Base-by-base conservation (phyloP, 2,888 invertebrate genomes). In the Agapostemon virescens region DNA sequence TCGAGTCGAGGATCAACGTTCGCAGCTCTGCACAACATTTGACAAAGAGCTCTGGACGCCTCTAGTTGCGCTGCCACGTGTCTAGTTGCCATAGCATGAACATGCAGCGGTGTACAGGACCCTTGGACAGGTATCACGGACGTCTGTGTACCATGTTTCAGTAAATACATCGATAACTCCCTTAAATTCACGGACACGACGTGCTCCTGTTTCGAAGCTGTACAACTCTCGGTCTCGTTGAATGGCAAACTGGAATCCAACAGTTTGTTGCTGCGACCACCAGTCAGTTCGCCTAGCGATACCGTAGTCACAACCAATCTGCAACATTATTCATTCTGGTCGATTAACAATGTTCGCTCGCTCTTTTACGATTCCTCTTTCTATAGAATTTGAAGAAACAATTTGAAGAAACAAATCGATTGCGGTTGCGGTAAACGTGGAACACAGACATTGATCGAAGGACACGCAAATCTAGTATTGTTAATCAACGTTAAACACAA, bases 131-230 rank as follows among this genome's bases (percentile, higher is more conserved):
- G 83, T n/a, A 85, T 87, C 30, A 87, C 79, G 26, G 91, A 86
- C 76, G 88, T 89, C 77, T 88, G 90, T 0, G 93, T 93, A 66
- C 94, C 95, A 87, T 95, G 94, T 89, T 96, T 96, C 88, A 97
- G 94, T 84, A 97, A 93, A 93, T 97, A 97, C 93, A 97, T 96
- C 91, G 96, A 97, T 81, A 97, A 93, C 90, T 97, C 97, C n/a
- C 97, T 95, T 70, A 97, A 93, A 93, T 97, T 97, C 91, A 97
- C 97, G 13, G 97, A 97, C 61, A 97, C 96, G 58, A 97, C 95
- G 90, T 97, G 97, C 89, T 97, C 97, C 92, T 97, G 97, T 88
- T 97, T 97, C 88, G 97, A 97, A 20, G 97, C 97, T 4, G 97
- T 97, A 91, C 97, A 97, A 58, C 96, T 96, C 92, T 97, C 97